Base-by-base conservation (phyloP, 2,113 vertebrate genomes). In the Drymodes brunneopygia region DNA sequence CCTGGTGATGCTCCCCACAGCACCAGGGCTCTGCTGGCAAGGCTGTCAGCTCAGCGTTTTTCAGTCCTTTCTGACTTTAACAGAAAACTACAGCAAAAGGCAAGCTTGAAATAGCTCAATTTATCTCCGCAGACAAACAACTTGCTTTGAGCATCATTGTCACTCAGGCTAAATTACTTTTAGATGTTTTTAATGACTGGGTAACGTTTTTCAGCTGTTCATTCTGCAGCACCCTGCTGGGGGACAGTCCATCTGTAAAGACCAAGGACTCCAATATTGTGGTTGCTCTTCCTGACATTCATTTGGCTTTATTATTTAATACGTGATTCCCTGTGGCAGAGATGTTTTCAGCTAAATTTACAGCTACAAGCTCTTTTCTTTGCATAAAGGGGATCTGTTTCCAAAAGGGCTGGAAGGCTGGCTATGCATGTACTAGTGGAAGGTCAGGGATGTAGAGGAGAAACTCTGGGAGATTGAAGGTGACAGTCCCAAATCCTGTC, bases 151-250 rank as follows among this genome's bases (percentile, higher is more conserved):
- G 82, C 83, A 74, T 81, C 57, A 3, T 75, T 95, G 96, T 94
- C 80, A 78, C 67, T 86, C 72, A 64, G 61, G 31, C 93, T 88
- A 88, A 96, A 94, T 96, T 86, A 80, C 88, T 95, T 95, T 66
- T 90, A 90, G 90, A 66, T 81, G 83, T 33, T 91, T 91, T 88
- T 92, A 90, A 83, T 79, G 85, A 82, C 15, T 0, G 21, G 71
- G 72, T 86, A 94, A 83, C 31, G 0, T 61, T 92, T 94, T 88
- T 92, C 82, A 96, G 82, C 79, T 57, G 90, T 40, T 77, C 48
- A 10, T 80, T 83, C 67, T 22, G 56, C 5, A 2, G 80, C 83
- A 74, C 51, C 88, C 82, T 92, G 72, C 92, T 91, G 82, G 23
- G 85, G 60, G 60, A 83, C 64, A 73, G 90, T 86, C 93, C 67